Conservation (phyloP, 2,888 invertebrate genomes). For the Polydesmus complanatus region DNA sequence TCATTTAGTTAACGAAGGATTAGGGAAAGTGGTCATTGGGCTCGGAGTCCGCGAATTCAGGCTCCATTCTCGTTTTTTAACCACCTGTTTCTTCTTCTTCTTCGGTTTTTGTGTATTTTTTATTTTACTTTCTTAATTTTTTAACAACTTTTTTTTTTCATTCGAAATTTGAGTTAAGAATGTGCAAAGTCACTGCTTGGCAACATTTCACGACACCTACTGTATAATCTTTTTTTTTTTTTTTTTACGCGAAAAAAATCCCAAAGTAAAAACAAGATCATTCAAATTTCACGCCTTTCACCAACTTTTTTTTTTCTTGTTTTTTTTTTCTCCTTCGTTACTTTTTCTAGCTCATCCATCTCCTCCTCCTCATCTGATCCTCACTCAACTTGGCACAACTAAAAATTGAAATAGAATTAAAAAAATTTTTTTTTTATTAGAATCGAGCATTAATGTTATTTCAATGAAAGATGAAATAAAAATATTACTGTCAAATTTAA, state of each 20-base stretch:
- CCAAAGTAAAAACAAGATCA: neutral
- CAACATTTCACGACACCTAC: neutral
- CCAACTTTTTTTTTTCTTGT: neutral
- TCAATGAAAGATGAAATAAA: too few species aligned
- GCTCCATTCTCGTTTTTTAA: neutral
- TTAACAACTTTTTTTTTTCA: neutral
- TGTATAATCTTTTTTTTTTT: neutral
- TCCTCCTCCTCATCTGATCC: too few species aligned
- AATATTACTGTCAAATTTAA: too few species aligned
- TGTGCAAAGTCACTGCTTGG: slow-evolving; percentile 12
- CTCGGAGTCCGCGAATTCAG: neutral
- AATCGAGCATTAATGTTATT: too few species aligned
- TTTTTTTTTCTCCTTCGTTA: neutral
- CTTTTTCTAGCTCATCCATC: neutral
- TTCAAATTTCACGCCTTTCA: slow-evolving; percentile 13
- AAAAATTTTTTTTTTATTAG: too few species aligned
- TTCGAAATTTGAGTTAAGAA: neutral
- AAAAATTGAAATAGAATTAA: too few species aligned
- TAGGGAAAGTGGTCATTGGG: neutral
- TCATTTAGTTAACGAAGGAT: neutral
- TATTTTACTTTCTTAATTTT: too few species aligned
- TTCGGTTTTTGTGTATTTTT: too few species aligned
- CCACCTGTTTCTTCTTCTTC: too few species aligned
- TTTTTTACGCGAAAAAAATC: neutral
- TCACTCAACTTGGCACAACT: too few species aligned